Base-by-base conservation (phyloP, 2,888 invertebrate genomes). In the Panopea generosa region DNA sequence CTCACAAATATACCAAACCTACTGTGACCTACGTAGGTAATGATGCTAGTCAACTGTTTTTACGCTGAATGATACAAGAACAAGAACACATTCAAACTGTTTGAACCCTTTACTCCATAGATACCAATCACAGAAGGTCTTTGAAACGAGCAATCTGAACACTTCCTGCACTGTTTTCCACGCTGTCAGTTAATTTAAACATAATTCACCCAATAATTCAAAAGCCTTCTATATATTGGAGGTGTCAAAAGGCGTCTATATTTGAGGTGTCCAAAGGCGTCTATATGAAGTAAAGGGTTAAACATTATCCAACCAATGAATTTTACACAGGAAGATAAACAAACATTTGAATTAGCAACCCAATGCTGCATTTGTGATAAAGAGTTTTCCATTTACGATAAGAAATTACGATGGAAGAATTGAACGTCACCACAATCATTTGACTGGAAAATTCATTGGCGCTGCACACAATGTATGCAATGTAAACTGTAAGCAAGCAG, bases 1-100 rank as follows among this genome's bases (percentile, higher is more conserved):
- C 47, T 26, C 33, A 14, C n/a, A 49, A 52, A 47, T 78, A 68
- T 65, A 62, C 57, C 14, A 78, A 74, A 61, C 74, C 67, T 14
- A 43, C 74, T 29, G 65, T 68, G 14, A 27, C 67, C 29, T 78
- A 74, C 26, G 57, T 66, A 43, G 78, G 73, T 2, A 14, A 26
- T 4, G 59, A 74, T 38, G 49, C 50, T 3, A 38, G 45, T 26
- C 26, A 69, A 43, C 49, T 49, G 22, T 55, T 74, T 26, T 38
- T 69, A 3, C 24, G 49, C 20, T 24, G 33, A 11, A 45, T 78
- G n/a, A n/a, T 59, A 11, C 57, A 67, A 47, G 57, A 73, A 63
- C 45, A 66, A 49, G 43, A 63, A 53, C 50, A 49, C 47, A 38
- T 71, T 20, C 22, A 63, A 43, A 38, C 47, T 33, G 59, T 73